A percentile compares a stretch with the other conserved stretches of the same genome.
Conservation (phyloP, 2,797 vertebrate genomes). For the Anas bernieri region DNA sequence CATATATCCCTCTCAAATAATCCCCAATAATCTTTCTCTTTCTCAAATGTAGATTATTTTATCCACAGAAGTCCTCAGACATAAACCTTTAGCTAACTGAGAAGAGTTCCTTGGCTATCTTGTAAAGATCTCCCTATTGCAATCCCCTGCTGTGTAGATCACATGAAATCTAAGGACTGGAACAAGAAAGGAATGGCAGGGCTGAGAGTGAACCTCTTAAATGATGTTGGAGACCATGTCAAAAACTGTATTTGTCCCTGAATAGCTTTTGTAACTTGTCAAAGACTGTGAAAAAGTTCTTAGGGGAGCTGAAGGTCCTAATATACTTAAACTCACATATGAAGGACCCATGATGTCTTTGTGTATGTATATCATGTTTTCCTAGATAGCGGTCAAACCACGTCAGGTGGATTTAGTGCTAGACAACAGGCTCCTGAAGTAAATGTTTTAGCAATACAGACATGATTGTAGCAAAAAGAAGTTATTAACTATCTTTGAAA, state of each 20-base stretch:
- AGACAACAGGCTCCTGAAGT: neutral
- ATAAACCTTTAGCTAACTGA: neutral
- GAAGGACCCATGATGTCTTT: neutral
- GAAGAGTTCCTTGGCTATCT: neutral
- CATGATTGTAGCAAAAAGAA: accelerated
- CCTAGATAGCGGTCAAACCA: neutral
- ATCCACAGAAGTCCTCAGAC: neutral
- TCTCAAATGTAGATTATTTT: neutral
- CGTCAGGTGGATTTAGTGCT: neutral
- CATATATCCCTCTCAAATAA: neutral
- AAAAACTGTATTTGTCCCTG: neutral
- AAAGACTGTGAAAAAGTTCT: neutral
- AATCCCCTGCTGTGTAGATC: neutral
- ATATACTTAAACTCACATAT: neutral
- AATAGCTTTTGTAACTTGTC: neutral
- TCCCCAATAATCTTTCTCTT: neutral
- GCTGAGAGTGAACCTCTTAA: neutral
- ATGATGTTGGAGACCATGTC: neutral
- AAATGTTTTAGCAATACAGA: neutral
- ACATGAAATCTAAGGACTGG: neutral
- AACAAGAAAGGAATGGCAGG: neutral
- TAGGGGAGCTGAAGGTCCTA: neutral
- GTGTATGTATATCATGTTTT: no score
- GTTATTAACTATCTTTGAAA: neutral
- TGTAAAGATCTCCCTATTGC: accelerated